Evolutionary conservation across 2,113 vertebrate genomes (phyloP).

Genomic region (human): DNA sequence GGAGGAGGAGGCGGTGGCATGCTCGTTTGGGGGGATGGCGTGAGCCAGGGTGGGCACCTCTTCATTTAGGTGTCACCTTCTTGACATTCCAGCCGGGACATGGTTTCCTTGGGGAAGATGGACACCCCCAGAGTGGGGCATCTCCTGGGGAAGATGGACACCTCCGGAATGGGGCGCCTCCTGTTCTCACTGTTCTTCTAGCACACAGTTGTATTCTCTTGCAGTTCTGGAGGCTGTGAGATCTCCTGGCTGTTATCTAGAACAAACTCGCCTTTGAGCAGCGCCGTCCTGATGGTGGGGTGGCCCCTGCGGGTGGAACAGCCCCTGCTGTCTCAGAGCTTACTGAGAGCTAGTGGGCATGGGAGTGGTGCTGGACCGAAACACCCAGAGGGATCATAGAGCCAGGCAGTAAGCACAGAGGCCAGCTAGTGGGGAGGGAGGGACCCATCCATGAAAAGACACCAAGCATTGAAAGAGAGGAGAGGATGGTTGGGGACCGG

Average conservation of each 20-base stretch:
- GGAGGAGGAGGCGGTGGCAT: not conserved
- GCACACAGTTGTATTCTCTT: too few relatives aligned
- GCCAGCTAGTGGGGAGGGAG: rapidly evolving
- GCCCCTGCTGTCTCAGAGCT: not conserved
- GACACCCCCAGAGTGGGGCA: not conserved
- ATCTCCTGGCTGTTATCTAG: too few relatives aligned
- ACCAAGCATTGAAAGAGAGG: too few relatives aligned
- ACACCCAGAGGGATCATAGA: rapidly evolving
- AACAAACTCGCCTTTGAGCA: not conserved
- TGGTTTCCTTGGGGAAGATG: not conserved
- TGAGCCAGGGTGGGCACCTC: not conserved
- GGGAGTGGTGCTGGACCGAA: rapidly evolving
- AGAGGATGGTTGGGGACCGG: not conserved
- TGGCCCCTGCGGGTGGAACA: not conserved
- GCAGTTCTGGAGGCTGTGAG: too few relatives aligned
- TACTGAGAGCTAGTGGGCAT: too few relatives aligned
- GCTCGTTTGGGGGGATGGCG: not conserved
- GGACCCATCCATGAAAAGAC: not conserved
- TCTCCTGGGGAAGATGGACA: not conserved
- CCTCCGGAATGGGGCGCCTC: not conserved
- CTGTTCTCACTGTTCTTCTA: not conserved
- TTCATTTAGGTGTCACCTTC: not conserved
- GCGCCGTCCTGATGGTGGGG: rapidly evolving
- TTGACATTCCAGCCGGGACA: not conserved
- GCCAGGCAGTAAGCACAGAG: rapidly evolving